phyloP scores from a whole-genome alignment of 2,888 invertebrate species.

The Tanypteryx hageni region DNA sequence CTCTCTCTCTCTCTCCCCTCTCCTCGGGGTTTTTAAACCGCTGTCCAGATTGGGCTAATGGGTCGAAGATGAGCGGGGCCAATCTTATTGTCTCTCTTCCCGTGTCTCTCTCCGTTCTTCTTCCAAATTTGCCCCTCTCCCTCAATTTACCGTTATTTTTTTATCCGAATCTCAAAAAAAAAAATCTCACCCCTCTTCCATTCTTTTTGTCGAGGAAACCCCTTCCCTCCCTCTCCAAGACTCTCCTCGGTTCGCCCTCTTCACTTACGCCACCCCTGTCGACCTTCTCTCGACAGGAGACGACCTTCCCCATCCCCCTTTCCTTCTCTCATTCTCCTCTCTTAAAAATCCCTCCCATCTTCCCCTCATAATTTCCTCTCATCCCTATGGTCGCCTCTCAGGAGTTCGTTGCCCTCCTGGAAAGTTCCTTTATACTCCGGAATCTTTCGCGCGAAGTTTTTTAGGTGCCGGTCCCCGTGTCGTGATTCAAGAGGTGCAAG shows the following conservation, averaged over 20 bases:
- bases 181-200: too few relatives aligned
- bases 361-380: neutral
- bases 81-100: too few relatives aligned
- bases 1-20: neutral
- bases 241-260: neutral
- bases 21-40: neutral
- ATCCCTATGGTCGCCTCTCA: neutral
- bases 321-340: neutral
- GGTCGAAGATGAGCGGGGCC: slow-evolving; percentile 10
- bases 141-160: too few relatives aligned
- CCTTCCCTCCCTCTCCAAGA: neutral
- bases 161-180: too few relatives aligned
- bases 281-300: neutral
- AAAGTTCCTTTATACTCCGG: slow-evolving; percentile 26
- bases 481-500: neutral
- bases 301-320: neutral
- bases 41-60: slow-evolving; percentile 29
- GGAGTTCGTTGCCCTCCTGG: neutral
- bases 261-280: neutral
- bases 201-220: too few relatives aligned
- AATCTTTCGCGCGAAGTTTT: slow-evolving; percentile 12
- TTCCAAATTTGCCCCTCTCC: neutral
- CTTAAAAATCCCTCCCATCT: neutral
- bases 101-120: neutral
- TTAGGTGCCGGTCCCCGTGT: neutral